Conservation (phyloP, 1,140 invertebrate species). For the Euwallacea similis region DNA sequence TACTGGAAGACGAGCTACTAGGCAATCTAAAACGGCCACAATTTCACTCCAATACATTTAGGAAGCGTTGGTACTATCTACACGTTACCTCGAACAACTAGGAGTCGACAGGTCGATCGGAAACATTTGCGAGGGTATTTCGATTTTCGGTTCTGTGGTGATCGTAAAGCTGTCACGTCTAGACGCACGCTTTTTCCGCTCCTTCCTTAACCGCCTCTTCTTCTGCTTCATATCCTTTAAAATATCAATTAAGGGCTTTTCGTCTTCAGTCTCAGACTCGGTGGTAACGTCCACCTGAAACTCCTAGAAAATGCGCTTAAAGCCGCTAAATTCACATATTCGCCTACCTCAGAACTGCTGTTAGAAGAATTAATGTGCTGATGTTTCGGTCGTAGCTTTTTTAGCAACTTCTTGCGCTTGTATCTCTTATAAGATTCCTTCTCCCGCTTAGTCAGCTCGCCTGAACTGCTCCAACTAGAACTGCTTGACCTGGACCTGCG, state of each 20-base stretch:
- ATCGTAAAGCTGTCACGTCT: not conserved
- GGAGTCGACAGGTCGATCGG: slow-evolving; percentile 26
- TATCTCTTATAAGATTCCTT: slow-evolving; percentile 35
- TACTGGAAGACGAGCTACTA: slow-evolving; percentile 12
- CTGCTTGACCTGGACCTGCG: slow-evolving; percentile 32
- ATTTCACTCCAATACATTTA: not conserved
- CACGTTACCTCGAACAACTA: slow-evolving; percentile 26
- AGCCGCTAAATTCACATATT: not conserved
- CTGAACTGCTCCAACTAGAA: slow-evolving; percentile 32
- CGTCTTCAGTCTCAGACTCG: slow-evolving; percentile 24
- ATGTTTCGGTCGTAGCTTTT: slow-evolving; percentile 24
- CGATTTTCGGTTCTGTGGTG: slow-evolving; percentile 1
- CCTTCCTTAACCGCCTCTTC: slow-evolving; percentile 9
- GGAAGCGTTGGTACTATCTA: not conserved
- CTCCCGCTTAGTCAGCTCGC: slow-evolving; percentile 22
- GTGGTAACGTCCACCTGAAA: slow-evolving; percentile 30
- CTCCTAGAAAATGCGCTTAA: slow-evolving; percentile 1
- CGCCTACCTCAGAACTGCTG: slow-evolving; percentile 16
- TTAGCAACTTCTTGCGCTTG: slow-evolving; percentile 34
- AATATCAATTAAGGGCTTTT: slow-evolving; percentile 33
- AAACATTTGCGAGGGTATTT: slow-evolving; percentile 14
- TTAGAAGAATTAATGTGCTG: slow-evolving; percentile 2
- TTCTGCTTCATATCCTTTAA: slow-evolving; percentile 20
- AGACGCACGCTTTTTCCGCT: not conserved
- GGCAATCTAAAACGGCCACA: slow-evolving; percentile 12